phyloP scores from a whole-genome alignment of 1,140 invertebrate genomes.

The Pseudomyrmex gracilis region DNA sequence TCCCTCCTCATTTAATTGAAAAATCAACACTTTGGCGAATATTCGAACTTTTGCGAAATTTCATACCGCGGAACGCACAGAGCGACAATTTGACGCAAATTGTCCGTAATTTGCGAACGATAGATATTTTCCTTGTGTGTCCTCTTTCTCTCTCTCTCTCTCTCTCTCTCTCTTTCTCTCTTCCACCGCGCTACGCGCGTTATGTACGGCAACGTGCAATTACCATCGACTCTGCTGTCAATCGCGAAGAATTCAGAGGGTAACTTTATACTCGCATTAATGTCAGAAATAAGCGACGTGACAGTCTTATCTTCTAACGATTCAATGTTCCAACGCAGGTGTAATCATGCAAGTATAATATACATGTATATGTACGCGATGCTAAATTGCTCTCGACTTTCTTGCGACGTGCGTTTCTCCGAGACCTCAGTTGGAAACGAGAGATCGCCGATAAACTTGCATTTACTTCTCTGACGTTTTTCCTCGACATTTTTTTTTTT shows the following conservation, averaged over 20 bases:
- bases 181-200: neutral
- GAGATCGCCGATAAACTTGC: conserved; percentile 5
- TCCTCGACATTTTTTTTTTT: too few species aligned
- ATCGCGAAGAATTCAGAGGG: conserved; percentile 9
- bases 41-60: conserved; percentile 1
- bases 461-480: neutral
- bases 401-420: neutral
- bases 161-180: conserved; percentile 1
- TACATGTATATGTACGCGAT: conserved; percentile 9
- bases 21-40: conserved; percentile 20
- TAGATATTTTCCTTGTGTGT: neutral
- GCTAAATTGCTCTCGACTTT: conserved; percentile 40
- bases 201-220: conserved; percentile 29
- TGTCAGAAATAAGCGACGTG: conserved; percentile 15
- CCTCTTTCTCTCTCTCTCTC: neutral
- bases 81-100: neutral
- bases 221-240: conserved; percentile 25
- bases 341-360: neutral
- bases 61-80: neutral
- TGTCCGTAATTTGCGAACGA: neutral
- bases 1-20: neutral
- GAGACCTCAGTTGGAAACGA: conserved; percentile 6
- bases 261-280: conserved; percentile 34
- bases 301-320: conserved; percentile 28
- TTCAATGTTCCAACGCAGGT: conserved; percentile 38